These are phyloP conservation scores for Melitaea athalia DNA, from an alignment of 2,888 invertebrate species.

Conservation along the genomic window DNA sequence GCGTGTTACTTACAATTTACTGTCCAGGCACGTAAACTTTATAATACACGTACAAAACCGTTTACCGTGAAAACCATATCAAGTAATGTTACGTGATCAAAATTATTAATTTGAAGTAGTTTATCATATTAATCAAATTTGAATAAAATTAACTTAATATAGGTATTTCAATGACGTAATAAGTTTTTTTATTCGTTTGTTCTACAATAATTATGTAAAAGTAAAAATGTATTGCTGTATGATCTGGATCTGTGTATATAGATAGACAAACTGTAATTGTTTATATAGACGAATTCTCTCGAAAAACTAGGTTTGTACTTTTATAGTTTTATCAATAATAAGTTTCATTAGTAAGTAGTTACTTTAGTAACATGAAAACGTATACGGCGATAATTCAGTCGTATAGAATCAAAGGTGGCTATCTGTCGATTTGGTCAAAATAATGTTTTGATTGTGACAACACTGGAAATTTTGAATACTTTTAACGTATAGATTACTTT, in stretches of 20 bases:
- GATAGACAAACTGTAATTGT: no score
- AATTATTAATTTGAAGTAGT: slow-evolving; percentile 1
- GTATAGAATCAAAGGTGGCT: no score
- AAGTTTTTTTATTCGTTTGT: no score
- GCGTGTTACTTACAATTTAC: slow-evolving; percentile 14
- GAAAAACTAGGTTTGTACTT: background rate
- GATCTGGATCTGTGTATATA: background rate
- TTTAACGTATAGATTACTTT: no score
- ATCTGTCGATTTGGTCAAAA: no score
- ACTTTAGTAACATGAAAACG: background rate
- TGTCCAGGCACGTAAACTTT: slow-evolving; percentile 20
- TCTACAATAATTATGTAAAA: no score
- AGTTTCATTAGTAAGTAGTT: background rate
- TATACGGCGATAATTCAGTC: slow-evolving; percentile 13
- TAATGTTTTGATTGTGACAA: no score
- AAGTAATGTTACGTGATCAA: slow-evolving; percentile 24
- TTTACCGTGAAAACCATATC: background rate
- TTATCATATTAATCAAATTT: background rate
- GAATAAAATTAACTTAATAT: background rate
- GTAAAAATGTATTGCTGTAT: background rate
- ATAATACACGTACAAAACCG: slow-evolving; percentile 7
- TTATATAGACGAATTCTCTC: background rate
- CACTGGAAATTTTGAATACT: no score
- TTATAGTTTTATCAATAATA: background rate
- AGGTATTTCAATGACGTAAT: no score